Conservation (phyloP, 2,888 invertebrate species). For the Melanostoma mellinum region DNA sequence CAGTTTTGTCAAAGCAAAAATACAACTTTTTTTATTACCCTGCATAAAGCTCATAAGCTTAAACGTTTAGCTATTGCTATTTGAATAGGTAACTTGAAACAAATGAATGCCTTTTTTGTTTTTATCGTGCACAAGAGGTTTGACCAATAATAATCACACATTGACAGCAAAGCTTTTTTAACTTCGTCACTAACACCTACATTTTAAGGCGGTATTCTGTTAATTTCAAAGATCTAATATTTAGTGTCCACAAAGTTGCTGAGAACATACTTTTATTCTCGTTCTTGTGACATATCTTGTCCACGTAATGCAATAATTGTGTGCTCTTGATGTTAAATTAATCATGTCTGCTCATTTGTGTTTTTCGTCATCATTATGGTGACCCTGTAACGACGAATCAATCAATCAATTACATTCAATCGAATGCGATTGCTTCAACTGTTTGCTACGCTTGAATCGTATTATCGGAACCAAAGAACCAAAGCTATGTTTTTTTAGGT, state of each 20-base stretch:
- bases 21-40: slow-evolving; percentile 9
- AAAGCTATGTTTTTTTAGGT: slow-evolving; percentile 23
- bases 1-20: slow-evolving; percentile 48
- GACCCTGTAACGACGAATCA: too few relatives aligned
- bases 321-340: too few relatives aligned
- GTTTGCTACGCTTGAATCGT: not conserved
- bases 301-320: too few relatives aligned
- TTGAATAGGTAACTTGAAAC: slow-evolving; percentile 20
- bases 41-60: slow-evolving; percentile 28
- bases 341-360: too few relatives aligned
- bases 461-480: slow-evolving; percentile 25
- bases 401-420: too few relatives aligned
- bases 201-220: not conserved
- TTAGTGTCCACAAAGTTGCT: not conserved
- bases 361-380: too few relatives aligned
- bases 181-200: slow-evolving; percentile 11
- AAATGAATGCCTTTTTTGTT: slow-evolving; percentile 3
- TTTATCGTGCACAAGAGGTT: not conserved
- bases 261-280: too few relatives aligned
- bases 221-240: slow-evolving; percentile 38
- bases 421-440: too few relatives aligned
- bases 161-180: not conserved
- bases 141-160: slow-evolving; percentile 24
- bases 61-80: slow-evolving; percentile 20
- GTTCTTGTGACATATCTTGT: too few relatives aligned